Base-by-base conservation (phyloP, 2,888 invertebrate species). In the Beris chalybata region DNA sequence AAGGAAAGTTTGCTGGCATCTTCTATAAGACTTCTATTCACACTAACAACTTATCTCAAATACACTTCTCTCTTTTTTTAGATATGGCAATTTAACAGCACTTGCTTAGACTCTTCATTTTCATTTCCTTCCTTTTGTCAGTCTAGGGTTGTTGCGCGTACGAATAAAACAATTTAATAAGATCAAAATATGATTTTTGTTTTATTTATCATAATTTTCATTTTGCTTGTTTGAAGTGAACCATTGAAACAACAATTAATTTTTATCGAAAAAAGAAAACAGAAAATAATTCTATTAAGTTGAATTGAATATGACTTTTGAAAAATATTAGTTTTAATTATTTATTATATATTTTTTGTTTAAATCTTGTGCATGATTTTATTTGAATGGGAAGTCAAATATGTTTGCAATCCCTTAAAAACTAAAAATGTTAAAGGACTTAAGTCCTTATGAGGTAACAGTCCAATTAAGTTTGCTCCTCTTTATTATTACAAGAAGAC, bases 211-310 rank as follows among this genome's bases (percentile, higher is more conserved):
- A 30, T 15, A 38, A 6, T 58, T 52, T 38, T 50, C 32, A 52
- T 50, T 52, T 38, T 38, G 38, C 38, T 61, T 52, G 4, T n/a
- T 48, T 48, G 50, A 61, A 50, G 61, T 52, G 52, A 61, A 61
- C 50, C 61, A 61, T 61, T 61, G 32, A 61, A 61, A 61, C 61
- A 61, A 61, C 61, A 61, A 61, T 59, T 30, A 48, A 59, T 7
- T 61, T 50, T 52, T 50, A 31, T 48, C 61, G 61, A 61, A 61
- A 61, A 61, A 61, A n/a, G 55, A 15, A 52, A 61, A 61, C 58
- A 61, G 61, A 61, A 61, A 52, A 52, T 61, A 50, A 38, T 38
- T 61, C 15, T 11, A 48, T 59, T 38, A 50, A 30, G 61, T 38
- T 9, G 52, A 48, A 38, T 61, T 61, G 52, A 61, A 52, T n/a